A percentile compares a stretch with the other conserved stretches of the same genome.
Evolutionary conservation across 2,888 invertebrate genomes (phyloP).

Genomic region (Caenorhabditis becei): DNA sequence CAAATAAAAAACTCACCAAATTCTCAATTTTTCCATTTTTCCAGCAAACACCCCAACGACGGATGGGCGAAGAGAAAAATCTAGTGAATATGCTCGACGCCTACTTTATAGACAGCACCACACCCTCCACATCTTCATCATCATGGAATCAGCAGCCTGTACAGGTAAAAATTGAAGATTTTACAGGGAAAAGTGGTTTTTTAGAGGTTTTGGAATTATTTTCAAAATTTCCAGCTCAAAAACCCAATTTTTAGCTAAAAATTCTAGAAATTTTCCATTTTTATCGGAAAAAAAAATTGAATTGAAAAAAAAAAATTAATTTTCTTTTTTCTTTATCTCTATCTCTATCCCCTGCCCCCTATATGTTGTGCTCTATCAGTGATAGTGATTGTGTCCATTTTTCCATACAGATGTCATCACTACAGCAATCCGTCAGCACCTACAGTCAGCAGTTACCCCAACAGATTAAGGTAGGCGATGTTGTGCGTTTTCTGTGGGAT

Average conservation of each 20-base stretch:
- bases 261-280: too few species aligned
- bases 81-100: constrained; percentile 66
- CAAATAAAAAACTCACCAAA: too few species aligned
- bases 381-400: constrained; percentile 22
- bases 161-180: constrained; percentile 42
- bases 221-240: too few species aligned
- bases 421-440: constrained; percentile 53
- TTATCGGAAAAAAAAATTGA: too few species aligned
- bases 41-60: constrained; percentile 54
- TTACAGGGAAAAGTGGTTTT: too few species aligned
- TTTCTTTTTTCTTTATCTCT: background rate
- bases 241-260: too few species aligned
- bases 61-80: constrained; percentile 61
- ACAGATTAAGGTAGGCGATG: constrained; percentile 46
- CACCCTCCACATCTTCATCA: constrained; percentile 56
- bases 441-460: constrained; percentile 35
- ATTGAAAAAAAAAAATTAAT: background rate
- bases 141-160: constrained; percentile 53
- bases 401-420: constrained; percentile 39
- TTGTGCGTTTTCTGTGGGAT: constrained; percentile 34
- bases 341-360: background rate
- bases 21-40: constrained; percentile 21
- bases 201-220: too few species aligned
- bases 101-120: constrained; percentile 66
- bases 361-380: background rate